Evolutionary conservation across 2,113 vertebrate species (phyloP).

Genomic region (Axis porcinus): DNA sequence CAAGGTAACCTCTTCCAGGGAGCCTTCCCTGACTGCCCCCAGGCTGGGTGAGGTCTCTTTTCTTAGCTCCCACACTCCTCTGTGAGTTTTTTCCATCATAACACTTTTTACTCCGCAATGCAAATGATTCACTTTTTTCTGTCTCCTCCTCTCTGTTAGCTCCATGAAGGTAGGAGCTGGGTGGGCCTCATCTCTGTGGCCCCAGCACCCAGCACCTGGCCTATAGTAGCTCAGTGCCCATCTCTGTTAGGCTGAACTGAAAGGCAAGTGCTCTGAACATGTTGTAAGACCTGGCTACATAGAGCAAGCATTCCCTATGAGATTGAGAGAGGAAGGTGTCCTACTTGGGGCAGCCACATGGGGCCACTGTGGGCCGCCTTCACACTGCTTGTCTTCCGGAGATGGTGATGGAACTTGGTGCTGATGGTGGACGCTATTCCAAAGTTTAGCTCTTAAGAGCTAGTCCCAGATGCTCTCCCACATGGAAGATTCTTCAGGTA

Average conservation of each 20-base stretch:
- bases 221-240: background rate
- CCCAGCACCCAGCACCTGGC: background rate
- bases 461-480: background rate
- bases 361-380: rapidly evolving
- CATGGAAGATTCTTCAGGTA: background rate
- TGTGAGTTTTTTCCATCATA: background rate
- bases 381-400: background rate
- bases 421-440: background rate
- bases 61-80: background rate
- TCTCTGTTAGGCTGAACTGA: background rate
- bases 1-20: background rate
- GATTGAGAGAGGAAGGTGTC: background rate
- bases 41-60: background rate
- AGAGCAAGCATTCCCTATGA: rapidly evolving
- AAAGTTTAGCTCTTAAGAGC: background rate
- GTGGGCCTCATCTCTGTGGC: background rate
- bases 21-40: background rate
- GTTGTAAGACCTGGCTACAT: background rate
- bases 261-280: background rate
- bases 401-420: background rate
- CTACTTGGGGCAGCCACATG: background rate
- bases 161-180: background rate
- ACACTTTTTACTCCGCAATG: background rate
- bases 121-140: background rate
- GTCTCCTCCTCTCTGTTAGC: background rate